Evolutionary conservation across 2,888 invertebrate genomes (phyloP), one percentile per base, ranked within the genome.

Genomic region (Hololepta plana): DNA sequence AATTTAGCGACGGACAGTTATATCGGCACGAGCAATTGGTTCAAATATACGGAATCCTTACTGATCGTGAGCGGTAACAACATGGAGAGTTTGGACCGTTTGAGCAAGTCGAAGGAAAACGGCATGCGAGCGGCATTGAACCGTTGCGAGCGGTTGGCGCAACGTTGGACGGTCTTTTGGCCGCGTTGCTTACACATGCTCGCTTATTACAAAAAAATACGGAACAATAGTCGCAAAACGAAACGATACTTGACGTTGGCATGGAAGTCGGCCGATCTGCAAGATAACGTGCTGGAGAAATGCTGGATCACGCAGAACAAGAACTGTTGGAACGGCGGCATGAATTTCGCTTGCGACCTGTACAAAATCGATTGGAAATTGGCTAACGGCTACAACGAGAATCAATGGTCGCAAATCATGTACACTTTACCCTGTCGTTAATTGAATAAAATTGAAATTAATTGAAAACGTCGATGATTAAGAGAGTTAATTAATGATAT

Each of bases 361-460:
- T 33, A 36, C 15, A 24, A 32, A 15, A 24, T 41, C 19, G 29
- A 38, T 23, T 44, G 42, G 42, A 36, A 30, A 17, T 25, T 30
- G 16, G 39, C 42, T 5, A 30, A 32, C 11, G 32, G 29, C 20
- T 44, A 43, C 22, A 31, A 30, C 4, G 25, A 26, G 12, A 10
- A 33, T 5, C 35, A 43, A 23, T 43, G 42, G 42, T 38, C 40
- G 4, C 40, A 41, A 19, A 36, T 44, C 29, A 30, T 44, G 31
- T 42, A 38, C 23, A 29, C 35, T 23, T 37, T 44, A 30, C 42
- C 43, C 12, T 31, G 17, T 16, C 26, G 29, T 29, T n/a, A n/a
- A n/a, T n/a, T n/a, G n/a, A n/a, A n/a, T n/a, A n/a, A n/a, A n/a
- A n/a, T n/a, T n/a, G n/a, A n/a, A n/a, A n/a, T n/a, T n/a, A n/a